Percentiles rank a stretch among this genome's conserved stretches.
Evolutionary conservation across 2,888 invertebrate genomes (phyloP).

Genomic region (Dasysyrphus tricinctus): DNA sequence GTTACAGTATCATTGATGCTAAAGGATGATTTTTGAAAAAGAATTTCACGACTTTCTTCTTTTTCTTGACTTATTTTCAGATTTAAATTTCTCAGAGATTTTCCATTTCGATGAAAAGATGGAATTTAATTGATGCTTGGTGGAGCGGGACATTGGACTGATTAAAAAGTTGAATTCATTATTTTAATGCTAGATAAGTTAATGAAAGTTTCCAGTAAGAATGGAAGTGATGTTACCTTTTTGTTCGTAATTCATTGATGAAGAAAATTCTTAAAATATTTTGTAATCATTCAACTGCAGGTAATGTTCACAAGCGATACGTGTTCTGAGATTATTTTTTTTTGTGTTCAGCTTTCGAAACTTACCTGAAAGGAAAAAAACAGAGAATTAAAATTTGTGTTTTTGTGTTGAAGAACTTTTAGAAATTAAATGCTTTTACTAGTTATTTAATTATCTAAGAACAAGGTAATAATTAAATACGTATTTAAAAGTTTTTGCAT

Average conservation of each 20-base stretch:
- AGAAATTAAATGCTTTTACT: too few species aligned
- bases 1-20: neutral
- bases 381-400: too few species aligned
- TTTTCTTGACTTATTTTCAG: neutral
- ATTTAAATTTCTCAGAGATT: conserved; percentile 7
- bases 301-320: conserved; percentile 26
- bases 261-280: neutral
- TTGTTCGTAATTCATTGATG: neutral
- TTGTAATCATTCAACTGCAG: neutral
- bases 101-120: conserved; percentile 11
- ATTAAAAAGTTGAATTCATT: neutral
- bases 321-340: neutral
- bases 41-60: neutral
- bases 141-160: too few species aligned
- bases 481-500: too few species aligned
- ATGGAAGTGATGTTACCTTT: neutral
- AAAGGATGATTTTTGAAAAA: neutral
- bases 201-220: neutral
- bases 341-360: neutral
- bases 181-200: neutral
- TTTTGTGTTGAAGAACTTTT: too few species aligned
- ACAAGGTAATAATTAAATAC: too few species aligned
- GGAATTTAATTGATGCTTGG: conserved; percentile 11
- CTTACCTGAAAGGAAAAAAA: conserved; percentile 43
- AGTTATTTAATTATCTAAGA: too few species aligned